Percentiles rank a stretch among this genome's conserved stretches.
Conservation (phyloP, 2,888 invertebrate species). For the Phania funesta region DNA sequence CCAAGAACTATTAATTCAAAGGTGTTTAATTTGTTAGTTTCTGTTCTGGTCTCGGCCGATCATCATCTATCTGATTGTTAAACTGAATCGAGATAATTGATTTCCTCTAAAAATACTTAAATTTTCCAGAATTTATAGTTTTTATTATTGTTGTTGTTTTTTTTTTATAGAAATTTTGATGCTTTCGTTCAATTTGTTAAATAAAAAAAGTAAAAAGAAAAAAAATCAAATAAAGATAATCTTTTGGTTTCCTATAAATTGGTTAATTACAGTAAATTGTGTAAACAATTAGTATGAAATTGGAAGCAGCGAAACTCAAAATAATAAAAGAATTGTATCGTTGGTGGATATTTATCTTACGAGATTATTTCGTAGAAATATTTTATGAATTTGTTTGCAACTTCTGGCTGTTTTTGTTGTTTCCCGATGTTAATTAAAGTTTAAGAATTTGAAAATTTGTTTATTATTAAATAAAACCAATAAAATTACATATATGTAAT, state of each 20-base stretch:
- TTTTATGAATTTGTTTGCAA: slow-evolving; percentile 43
- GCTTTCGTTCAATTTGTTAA: slow-evolving; percentile 71
- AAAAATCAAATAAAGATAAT: slow-evolving; percentile 27
- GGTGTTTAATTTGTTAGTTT: slow-evolving; percentile 47
- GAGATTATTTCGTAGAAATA: slow-evolving; percentile 48
- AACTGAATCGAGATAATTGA: slow-evolving; percentile 11
- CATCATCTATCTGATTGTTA: slow-evolving; percentile 3
- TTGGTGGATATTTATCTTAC: slow-evolving; percentile 41
- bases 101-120: slow-evolving; percentile 26
- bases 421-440: slow-evolving; percentile 49
- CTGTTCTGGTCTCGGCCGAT: slow-evolving; percentile 6
- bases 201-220: slow-evolving; percentile 52
- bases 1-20: slow-evolving; percentile 72
- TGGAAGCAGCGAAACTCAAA: slow-evolving; percentile 3
- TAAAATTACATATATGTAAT: background rate
- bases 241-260: slow-evolving; percentile 76
- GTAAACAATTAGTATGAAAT: slow-evolving; percentile 73
- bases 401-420: slow-evolving; percentile 1
- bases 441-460: slow-evolving; percentile 30
- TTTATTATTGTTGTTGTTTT: slow-evolving; percentile 32
- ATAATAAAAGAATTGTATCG: slow-evolving; percentile 26
- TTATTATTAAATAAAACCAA: slow-evolving; percentile 36
- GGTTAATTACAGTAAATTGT: slow-evolving; percentile 77
- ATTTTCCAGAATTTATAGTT: slow-evolving; percentile 46
- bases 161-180: slow-evolving; percentile 23